Evolutionary conservation across 2,113 vertebrate species (phyloP).

Genomic region (Pterophyllum scalare): DNA sequence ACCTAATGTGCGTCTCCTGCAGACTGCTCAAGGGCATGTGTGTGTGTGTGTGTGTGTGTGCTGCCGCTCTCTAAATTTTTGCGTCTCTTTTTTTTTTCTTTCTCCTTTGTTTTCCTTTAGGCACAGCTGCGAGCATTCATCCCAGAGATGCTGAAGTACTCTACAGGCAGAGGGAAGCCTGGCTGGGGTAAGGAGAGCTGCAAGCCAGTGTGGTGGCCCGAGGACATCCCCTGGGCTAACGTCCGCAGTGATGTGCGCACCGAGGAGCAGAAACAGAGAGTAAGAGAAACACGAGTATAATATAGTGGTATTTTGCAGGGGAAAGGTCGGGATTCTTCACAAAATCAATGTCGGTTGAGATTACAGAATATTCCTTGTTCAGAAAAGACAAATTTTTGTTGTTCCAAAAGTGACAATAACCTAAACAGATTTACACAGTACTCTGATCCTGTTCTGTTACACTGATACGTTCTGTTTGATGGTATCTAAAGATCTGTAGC

Average conservation of each 20-base stretch:
- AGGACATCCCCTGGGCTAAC: slow-evolving; percentile 98
- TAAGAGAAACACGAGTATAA: slow-evolving; percentile 53
- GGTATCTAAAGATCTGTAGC: not conserved
- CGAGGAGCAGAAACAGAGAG: slow-evolving; percentile 97
- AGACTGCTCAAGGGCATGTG: slow-evolving; percentile 56
- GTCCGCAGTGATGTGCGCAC: slow-evolving; percentile 97
- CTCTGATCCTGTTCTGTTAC: not conserved
- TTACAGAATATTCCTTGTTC: not conserved
- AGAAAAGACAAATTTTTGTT: not conserved
- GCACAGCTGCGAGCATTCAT: slow-evolving; percentile 98
- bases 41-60: not conserved
- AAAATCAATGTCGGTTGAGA: not conserved
- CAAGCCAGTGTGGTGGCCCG: slow-evolving; percentile 98
- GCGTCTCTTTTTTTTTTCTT: not conserved
- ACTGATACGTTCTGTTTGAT: not conserved
- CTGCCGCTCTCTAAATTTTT: slow-evolving; percentile 15
- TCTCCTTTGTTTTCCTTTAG: slow-evolving; percentile 71
- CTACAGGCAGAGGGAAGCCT: slow-evolving; percentile 95
- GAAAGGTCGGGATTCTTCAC: not conserved
- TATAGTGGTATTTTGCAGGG: not conserved
- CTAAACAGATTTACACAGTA: not conserved
- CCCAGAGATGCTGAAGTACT: slow-evolving; percentile 99
- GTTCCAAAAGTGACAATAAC: not conserved
- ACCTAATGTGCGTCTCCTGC: slow-evolving; percentile 41
- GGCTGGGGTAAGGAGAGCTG: slow-evolving; percentile 99